These are phyloP conservation scores for Nasonovia ribisnigri DNA, from an alignment of 2,888 invertebrate genomes.

Conservation along the genomic window DNA sequence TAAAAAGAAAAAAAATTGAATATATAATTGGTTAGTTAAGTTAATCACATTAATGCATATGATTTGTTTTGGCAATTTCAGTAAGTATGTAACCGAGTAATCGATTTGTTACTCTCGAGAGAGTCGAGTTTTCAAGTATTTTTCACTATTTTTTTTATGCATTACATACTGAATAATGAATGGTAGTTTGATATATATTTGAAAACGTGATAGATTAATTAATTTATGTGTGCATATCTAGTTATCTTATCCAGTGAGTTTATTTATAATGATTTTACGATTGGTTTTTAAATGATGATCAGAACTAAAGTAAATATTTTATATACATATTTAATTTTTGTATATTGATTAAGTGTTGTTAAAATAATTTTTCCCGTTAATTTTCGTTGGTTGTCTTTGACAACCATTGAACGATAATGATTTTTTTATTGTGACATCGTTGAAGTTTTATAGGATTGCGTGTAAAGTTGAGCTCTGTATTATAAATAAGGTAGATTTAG, in stretches of 20 bases:
- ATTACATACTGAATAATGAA: background rate
- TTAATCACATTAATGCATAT: background rate
- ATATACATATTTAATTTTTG: background rate
- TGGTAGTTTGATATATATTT: background rate
- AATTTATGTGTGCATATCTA: background rate
- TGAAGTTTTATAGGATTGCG: slow-evolving; percentile 21
- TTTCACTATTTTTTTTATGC: background rate
- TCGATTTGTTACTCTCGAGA: background rate
- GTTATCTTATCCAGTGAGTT: background rate
- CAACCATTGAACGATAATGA: background rate
- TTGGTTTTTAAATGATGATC: background rate
- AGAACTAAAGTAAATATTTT: background rate
- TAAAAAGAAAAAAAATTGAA: background rate
- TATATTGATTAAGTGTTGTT: background rate
- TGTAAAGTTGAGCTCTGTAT: slow-evolving; percentile 24
- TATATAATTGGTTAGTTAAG: background rate
- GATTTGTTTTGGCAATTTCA: background rate
- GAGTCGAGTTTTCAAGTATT: background rate
- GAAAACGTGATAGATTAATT: background rate
- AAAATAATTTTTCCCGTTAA: background rate
- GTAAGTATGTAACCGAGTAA: background rate
- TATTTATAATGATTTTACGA: background rate
- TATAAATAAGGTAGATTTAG: slow-evolving; percentile 18
- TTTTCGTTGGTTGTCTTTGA: background rate
- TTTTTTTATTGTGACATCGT: slow-evolving; percentile 29